Percentiles rank a stretch among this genome's conserved stretches.
phyloP scores from a whole-genome alignment of 2,113 vertebrate genomes.

The Ciconia maguari region DNA sequence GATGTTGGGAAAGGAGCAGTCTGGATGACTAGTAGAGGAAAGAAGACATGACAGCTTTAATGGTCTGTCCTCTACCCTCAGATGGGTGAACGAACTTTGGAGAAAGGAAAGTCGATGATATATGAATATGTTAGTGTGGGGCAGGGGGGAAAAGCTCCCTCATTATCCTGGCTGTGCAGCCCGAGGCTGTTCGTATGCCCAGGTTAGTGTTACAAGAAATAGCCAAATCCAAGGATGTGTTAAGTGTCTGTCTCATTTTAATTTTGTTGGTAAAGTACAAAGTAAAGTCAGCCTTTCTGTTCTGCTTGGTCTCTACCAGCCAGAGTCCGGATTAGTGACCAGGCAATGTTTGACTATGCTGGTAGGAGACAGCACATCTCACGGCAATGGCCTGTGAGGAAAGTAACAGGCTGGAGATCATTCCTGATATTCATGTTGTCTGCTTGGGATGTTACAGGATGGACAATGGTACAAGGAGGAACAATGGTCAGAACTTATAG shows the following conservation, averaged over 20 bases:
- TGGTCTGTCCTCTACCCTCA: not conserved
- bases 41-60: not conserved
- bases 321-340: not conserved
- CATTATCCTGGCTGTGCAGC: not conserved
- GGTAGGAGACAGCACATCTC: not conserved
- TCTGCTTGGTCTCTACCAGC: not conserved
- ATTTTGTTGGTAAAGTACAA: not conserved
- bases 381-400: not conserved
- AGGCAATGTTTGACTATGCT: not conserved
- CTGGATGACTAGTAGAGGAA: not conserved
- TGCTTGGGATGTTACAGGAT: not conserved
- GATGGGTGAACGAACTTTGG: not conserved
- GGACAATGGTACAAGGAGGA: not conserved
- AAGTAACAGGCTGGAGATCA: not conserved
- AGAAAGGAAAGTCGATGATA: not conserved
- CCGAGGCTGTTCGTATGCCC: not conserved
- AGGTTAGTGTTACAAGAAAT: not conserved
- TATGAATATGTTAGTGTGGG: too few species aligned
- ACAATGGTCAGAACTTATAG: not conserved
- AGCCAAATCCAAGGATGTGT: rapidly evolving
- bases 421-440: not conserved
- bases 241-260: not conserved
- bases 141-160: not conserved
- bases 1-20: not conserved
- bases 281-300: not conserved